Evolutionary conservation across 30 jellyfish, hydroid and myxozoan genomes (phyloP).

Genomic region (Pseudorhiza aurosa): DNA sequence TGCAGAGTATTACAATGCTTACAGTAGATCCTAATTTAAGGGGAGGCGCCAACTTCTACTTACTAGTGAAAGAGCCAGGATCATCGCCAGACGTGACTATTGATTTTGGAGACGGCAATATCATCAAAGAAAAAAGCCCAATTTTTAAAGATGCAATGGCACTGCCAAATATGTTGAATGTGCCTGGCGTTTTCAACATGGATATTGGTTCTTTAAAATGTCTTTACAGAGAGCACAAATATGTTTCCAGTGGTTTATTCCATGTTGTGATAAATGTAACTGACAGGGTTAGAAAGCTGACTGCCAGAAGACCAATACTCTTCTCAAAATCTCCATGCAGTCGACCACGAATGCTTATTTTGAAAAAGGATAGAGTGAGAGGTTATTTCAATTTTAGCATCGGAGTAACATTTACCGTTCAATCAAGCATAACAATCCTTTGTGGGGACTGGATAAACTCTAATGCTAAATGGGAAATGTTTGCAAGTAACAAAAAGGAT

Average conservation of each 20-base stretch:
- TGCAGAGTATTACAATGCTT: no score
- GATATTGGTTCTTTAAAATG: neutral
- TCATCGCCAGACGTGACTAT: neutral
- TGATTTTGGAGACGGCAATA: constrained; percentile 34
- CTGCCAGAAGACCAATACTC: constrained; percentile 7
- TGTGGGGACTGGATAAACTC: no score
- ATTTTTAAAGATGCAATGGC: constrained; percentile 5
- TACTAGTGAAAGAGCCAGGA: constrained; percentile 23
- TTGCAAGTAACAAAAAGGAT: no score
- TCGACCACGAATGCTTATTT: constrained; percentile 15
- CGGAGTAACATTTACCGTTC: no score
- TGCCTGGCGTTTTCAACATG: constrained; percentile 7
- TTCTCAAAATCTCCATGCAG: constrained; percentile 19
- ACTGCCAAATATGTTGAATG: neutral
- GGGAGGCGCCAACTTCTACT: neutral
- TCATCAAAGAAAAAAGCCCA: neutral
- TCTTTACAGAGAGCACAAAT: neutral
- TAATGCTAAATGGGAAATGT: no score
- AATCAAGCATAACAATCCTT: no score
- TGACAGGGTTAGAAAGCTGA: neutral
- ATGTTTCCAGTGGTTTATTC: neutral
- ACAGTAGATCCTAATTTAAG: neutral
- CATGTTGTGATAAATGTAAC: neutral
- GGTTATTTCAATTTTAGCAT: no score
- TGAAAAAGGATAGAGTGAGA: no score